Evolutionary conservation across 2,888 invertebrate species (phyloP), one percentile per base, ranked within the genome.

Genomic region (Torymus tubicola): DNA sequence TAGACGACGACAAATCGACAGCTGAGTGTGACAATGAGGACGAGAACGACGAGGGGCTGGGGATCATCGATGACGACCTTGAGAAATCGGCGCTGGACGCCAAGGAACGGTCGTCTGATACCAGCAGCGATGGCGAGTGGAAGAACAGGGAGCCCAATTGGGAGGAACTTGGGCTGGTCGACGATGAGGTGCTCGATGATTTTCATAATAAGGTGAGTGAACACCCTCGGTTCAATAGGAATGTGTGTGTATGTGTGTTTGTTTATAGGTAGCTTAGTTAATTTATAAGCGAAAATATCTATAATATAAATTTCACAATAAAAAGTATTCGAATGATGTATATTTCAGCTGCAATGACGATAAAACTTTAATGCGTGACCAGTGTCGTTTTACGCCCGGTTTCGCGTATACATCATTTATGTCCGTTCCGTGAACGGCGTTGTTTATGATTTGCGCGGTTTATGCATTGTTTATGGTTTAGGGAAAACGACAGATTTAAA

Each of bases 181-280:
- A 94, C 69, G 92, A 92, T 79, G 92, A 93, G 80, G 92, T 94
- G 5, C 88, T 94, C 21, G 92, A 93, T 84, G 94, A 95, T 86
- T 91, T 95, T 67, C 94, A 94, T 85, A 95, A 94, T 83, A 95
- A 94, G 92, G 95, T 95, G 90, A 92, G 53, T 16, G 12, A 16
- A 11, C n/a, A n/a, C n/a, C n/a, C n/a, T n/a, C n/a, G n/a, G n/a
- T n/a, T n/a, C n/a, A n/a, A n/a, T n/a, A n/a, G n/a, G n/a, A n/a
- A n/a, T n/a, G n/a, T n/a, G n/a, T n/a, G n/a, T n/a, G n/a, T n/a
- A n/a, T n/a, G n/a, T n/a, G n/a, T n/a, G n/a, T n/a, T n/a, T n/a
- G n/a, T n/a, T n/a, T n/a, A n/a, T n/a, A n/a, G n/a, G n/a, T n/a
- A n/a, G n/a, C n/a, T n/a, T n/a, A 8, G 3, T 31, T 31, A 31